These are phyloP conservation scores for Mystacornis crossleyi DNA, from an alignment of 2,113 vertebrate genomes.

Conservation along the genomic window DNA sequence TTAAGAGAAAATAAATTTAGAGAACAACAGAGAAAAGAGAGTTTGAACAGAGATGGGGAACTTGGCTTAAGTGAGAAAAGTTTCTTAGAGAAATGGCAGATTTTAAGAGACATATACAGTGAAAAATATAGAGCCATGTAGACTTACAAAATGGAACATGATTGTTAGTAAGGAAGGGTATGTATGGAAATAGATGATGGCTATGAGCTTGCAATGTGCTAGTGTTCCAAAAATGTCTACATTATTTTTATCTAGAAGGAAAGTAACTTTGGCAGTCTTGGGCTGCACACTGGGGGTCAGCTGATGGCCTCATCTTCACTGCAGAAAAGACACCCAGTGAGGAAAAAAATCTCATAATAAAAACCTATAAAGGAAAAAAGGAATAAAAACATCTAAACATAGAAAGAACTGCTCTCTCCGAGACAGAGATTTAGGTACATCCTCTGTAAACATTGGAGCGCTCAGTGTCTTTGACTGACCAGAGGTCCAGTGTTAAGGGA, in stretches of 20 bases:
- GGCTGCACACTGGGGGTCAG: not conserved
- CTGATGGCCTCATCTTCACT: not conserved
- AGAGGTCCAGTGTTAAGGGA: not conserved
- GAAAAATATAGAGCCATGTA: not conserved
- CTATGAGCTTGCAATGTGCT: slow-evolving; percentile 39
- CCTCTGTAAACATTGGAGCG: not conserved
- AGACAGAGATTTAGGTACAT: not conserved
- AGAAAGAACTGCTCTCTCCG: not conserved
- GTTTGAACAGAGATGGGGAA: not conserved
- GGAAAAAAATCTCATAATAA: not conserved
- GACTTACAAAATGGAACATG: not conserved
- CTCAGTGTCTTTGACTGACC: not conserved
- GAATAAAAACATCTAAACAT: not conserved
- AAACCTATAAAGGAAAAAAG: not conserved
- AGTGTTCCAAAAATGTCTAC: not conserved
- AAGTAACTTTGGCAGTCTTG: not conserved
- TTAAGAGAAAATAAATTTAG: not conserved
- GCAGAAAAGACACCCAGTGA: not conserved
- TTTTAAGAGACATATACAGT: not conserved
- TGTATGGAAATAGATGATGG: not conserved
- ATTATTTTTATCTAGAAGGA: not conserved
- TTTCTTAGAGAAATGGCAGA: not conserved
- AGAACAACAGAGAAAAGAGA: not conserved
- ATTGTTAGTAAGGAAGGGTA: not conserved
- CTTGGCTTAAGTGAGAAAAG: not conserved